These are phyloP conservation scores for Axinella damicornis DNA, from an alignment of 37 sponge, comb jelly and placozoan species.

Conservation along the genomic window DNA sequence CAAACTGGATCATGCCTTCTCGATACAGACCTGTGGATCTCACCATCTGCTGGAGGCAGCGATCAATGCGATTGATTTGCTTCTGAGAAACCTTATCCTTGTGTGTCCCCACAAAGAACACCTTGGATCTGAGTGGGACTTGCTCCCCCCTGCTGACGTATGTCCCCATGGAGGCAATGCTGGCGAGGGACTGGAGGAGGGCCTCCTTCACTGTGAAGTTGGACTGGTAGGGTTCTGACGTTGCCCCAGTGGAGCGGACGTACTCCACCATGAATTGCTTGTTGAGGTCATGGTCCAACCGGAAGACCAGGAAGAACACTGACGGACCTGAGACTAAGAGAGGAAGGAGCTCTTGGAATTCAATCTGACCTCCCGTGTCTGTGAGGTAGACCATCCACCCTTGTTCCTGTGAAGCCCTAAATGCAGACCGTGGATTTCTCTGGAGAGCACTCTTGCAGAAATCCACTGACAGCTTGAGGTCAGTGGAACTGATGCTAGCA, in stretches of 20 bases:
- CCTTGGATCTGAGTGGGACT: neutral
- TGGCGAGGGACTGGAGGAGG: conserved; percentile 18
- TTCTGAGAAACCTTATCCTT: neutral
- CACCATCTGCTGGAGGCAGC: neutral
- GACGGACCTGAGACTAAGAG: conserved; percentile 15
- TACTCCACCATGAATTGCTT: conserved; percentile 6
- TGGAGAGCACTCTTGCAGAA: too few species aligned
- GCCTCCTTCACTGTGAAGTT: conserved; percentile 20
- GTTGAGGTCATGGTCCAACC: conserved; percentile 3
- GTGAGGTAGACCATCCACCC: conserved; percentile 1
- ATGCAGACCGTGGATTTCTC: too few species aligned
- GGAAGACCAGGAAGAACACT: conserved; percentile 19
- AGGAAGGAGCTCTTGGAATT: conserved; percentile 21
- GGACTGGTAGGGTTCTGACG: neutral
- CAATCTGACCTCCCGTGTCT: conserved; percentile 23
- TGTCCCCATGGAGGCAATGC: neutral
- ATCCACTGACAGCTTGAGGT: too few species aligned
- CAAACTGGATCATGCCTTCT: neutral
- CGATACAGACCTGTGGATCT: neutral
- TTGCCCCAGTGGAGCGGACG: neutral
- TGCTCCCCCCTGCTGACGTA: neutral
- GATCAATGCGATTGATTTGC: neutral
- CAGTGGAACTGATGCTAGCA: too few species aligned
- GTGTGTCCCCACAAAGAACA: conserved; percentile 8
- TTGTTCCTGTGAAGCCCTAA: too few species aligned